Base-by-base conservation (phyloP, 2,888 invertebrate species). In the Yponomeuta malinellus region DNA sequence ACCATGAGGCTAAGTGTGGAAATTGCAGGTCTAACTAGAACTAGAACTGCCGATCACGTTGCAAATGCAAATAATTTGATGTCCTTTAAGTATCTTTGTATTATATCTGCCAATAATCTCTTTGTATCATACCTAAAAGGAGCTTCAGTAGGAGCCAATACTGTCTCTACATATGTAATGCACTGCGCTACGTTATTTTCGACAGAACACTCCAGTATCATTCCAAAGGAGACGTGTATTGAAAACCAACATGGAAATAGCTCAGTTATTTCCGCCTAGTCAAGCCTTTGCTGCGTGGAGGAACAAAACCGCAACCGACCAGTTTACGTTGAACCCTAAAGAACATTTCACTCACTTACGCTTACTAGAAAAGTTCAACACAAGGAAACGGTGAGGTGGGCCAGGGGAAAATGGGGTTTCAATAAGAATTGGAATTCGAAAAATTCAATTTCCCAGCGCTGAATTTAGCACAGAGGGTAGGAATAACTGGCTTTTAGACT, bases 361-460 rank as follows among this genome's bases (percentile, higher is more conserved):
- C 23, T 68, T 68, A n/a, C 31, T n/a, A 67, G 15, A 15, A 9
- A 37, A 67, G 15, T 29, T 10, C 1, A 2, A 12, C 48, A 15
- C 29, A 48, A 48, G 12, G 23, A 48, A 8, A 29, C 29, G 12
- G 52, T n/a, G 52, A 12, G 52, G 68, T 37, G 67, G 31, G 67
- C 9, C 37, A n/a, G 10, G 48, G 48, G 10, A 69, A 48, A 69
- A 9, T 69, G 68, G 68, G 23, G n/a, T 48, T 29, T n/a, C 48
- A 52, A 52, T 31, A 81, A 85, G 84, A 83, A 78, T 82, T 77
- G 82, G 87, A 85, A 89, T 88, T 87, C 84, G 85, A 88, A 88
- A 89, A 90, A 89, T 89, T 89, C 88, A 89, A 89, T 89, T 88
- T 87, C 83, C 87, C 85, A 84, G 86, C 86, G 84, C 86, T 85